Conservation (phyloP, 2,797 vertebrate genomes). For the Pseudocheirus occidentalis region DNA sequence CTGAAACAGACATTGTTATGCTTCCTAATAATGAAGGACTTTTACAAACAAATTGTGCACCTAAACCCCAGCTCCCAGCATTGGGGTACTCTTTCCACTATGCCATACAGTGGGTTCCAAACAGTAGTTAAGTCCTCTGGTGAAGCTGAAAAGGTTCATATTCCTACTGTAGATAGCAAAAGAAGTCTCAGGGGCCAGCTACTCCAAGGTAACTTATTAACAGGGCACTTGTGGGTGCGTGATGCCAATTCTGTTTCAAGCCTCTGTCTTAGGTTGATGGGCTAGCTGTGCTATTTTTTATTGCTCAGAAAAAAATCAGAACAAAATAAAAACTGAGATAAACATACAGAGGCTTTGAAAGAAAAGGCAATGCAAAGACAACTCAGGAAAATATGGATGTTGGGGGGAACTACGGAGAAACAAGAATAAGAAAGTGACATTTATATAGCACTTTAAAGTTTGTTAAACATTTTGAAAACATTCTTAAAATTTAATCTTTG, state of each 20-base stretch:
- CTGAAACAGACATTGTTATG: neutral
- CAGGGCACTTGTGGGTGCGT: neutral
- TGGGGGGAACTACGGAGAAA: neutral
- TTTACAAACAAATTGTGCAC: neutral
- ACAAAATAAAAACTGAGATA: neutral
- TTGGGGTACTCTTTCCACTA: neutral
- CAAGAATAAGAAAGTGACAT: neutral
- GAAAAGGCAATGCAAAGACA: constrained; percentile 9
- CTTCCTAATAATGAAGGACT: neutral
- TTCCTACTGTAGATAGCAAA: neutral
- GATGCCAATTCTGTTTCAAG: neutral
- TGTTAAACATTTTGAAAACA: neutral
- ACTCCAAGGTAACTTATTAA: neutral
- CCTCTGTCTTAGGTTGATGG: neutral
- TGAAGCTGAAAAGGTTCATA: neutral
- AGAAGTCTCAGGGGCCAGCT: neutral
- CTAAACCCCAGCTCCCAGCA: neutral
- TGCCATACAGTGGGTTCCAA: neutral
- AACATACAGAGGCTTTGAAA: constrained; percentile 1
- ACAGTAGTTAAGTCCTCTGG: neutral
- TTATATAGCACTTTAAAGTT: neutral
- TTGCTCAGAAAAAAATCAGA: neutral
- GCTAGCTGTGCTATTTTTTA: neutral
- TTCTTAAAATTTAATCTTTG: neutral
- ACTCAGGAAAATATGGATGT: neutral